These are phyloP conservation scores for Chanos chanos DNA, from an alignment of 2,797 vertebrate genomes.

Conservation along the genomic window DNA sequence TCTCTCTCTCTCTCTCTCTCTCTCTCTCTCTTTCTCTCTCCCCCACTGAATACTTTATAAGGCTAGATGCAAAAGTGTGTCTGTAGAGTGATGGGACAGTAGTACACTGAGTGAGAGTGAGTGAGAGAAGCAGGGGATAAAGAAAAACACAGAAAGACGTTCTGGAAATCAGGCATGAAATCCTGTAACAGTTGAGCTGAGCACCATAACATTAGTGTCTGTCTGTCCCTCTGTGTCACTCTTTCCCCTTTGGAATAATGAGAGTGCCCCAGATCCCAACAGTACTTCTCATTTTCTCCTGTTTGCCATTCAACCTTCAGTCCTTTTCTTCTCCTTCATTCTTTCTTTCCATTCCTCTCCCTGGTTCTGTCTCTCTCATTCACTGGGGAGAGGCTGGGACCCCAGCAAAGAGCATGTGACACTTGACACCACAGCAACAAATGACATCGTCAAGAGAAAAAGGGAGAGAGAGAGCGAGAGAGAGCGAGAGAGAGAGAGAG, in stretches of 20 bases:
- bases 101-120: too few species aligned
- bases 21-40: too few species aligned
- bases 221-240: background rate
- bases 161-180: conserved; percentile 3
- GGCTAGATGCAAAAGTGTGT: too few species aligned
- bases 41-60: too few species aligned
- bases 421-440: conserved; percentile 33
- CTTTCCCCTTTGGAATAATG: background rate
- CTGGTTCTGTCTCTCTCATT: background rate
- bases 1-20: too few species aligned
- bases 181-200: background rate
- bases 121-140: background rate
- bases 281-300: conserved; percentile 1
- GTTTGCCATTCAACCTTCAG: background rate
- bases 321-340: background rate
- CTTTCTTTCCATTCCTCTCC: background rate
- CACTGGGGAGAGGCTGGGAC: conserved; percentile 19
- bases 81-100: too few species aligned
- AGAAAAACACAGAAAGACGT: background rate
- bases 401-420: conserved; percentile 34
- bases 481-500: background rate
- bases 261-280: background rate
- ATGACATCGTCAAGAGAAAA: conserved; percentile 18
- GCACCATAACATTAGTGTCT: background rate
- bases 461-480: background rate